phyloP scores from a whole-genome alignment of 2,113 vertebrate species.

The Pedionomus torquatus region DNA sequence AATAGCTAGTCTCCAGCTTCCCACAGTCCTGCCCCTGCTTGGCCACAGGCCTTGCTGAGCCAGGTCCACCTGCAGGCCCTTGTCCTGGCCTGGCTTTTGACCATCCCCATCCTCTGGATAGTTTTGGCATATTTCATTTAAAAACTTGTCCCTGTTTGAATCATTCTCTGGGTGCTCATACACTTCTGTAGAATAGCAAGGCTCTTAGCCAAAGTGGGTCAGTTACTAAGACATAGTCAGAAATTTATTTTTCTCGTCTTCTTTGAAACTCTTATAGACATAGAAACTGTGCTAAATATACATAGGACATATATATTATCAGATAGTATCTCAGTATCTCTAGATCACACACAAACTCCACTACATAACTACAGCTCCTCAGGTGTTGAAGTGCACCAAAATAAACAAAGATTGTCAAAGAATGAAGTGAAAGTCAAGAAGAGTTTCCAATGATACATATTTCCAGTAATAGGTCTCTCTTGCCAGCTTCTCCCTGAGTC shows the following conservation, averaged over 20 bases:
- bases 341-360: background rate
- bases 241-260: background rate
- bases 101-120: rapidly evolving
- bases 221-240: background rate
- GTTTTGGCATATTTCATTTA: background rate
- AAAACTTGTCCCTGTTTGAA: background rate
- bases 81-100: rapidly evolving
- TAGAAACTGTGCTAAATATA: background rate
- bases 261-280: background rate
- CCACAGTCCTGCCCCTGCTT: background rate
- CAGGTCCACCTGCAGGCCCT: rapidly evolving
- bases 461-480: background rate
- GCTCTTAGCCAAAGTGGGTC: background rate
- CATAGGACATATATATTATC: background rate
- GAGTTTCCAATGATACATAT: background rate
- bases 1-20: background rate
- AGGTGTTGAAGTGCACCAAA: background rate
- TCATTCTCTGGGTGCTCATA: background rate
- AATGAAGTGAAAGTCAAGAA: background rate
- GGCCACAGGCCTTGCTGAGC: background rate
- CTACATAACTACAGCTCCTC: background rate
- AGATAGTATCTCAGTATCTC: background rate
- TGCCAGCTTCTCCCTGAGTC: background rate
- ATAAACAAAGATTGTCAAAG: background rate
- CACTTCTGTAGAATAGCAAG: background rate